These are phyloP conservation scores for Pseudomyrmex dendroicus DNA, from an alignment of 1,140 invertebrate species.

Conservation along the genomic window DNA sequence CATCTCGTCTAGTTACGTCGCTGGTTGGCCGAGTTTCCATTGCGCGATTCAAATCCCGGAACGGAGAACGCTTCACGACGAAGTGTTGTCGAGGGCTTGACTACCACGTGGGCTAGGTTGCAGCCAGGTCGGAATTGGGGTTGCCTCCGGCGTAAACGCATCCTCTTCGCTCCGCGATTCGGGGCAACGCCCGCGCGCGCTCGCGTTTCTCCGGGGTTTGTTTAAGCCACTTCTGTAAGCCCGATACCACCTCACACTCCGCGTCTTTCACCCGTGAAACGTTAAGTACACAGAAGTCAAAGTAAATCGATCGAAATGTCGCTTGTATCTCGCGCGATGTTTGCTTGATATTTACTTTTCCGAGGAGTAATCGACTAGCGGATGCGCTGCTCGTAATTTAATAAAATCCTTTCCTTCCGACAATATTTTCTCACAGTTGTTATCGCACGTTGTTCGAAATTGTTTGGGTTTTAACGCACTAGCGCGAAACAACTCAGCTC, in stretches of 20 bases:
- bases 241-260: constrained; percentile 12
- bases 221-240: constrained; percentile 29
- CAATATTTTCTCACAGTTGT: too few species aligned
- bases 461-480: too few species aligned
- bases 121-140: constrained; percentile 43
- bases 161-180: not conserved
- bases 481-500: too few species aligned
- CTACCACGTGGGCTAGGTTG: constrained; percentile 38
- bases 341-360: too few species aligned
- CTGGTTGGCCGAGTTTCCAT: constrained; percentile 23
- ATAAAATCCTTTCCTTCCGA: too few species aligned
- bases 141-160: constrained; percentile 39
- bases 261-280: not conserved
- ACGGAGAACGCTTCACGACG: constrained; percentile 40
- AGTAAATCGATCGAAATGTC: not conserved
- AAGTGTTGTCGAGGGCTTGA: constrained; percentile 41
- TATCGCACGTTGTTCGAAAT: too few species aligned
- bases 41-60: constrained; percentile 14
- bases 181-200: not conserved
- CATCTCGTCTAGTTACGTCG: constrained; percentile 25
- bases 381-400: too few species aligned
- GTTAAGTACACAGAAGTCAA: not conserved
- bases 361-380: too few species aligned
- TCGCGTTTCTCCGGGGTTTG: constrained; percentile 12
- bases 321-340: too few species aligned